These are phyloP conservation scores for Pipra filicauda DNA, from an alignment of 2,113 vertebrate genomes.

Conservation along the genomic window DNA sequence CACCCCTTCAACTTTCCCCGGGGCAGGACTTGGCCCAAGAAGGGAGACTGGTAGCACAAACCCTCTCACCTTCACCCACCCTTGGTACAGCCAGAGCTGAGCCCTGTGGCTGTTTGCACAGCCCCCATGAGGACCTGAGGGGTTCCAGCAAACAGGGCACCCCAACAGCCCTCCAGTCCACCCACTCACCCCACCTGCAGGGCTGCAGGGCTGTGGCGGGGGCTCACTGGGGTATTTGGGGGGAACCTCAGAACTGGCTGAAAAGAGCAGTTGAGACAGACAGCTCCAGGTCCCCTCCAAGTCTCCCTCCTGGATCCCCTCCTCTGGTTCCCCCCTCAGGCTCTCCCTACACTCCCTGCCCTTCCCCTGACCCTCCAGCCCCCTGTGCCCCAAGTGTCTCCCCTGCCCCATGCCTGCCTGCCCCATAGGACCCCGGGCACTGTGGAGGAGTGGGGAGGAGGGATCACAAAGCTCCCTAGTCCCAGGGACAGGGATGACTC, in stretches of 20 bases:
- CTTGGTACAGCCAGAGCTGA: not conserved
- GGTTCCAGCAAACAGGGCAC: not conserved
- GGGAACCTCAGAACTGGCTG: not conserved
- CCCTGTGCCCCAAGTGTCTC: not conserved
- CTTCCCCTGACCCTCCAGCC: not conserved
- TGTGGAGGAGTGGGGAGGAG: not conserved
- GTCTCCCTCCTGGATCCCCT: not conserved
- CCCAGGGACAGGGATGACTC: not conserved
- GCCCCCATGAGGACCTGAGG: rapidly evolving
- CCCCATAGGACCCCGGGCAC: rapidly evolving
- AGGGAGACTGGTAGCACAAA: not conserved
- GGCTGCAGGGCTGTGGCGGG: not conserved
- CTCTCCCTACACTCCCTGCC: not conserved
- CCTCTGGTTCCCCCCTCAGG: not conserved
- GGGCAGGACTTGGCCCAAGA: not conserved
- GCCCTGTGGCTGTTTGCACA: not conserved
- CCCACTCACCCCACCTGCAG: not conserved
- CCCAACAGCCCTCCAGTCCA: not conserved
- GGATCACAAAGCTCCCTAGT: not conserved
- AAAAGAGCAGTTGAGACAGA: not conserved
- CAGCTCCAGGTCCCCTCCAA: not conserved
- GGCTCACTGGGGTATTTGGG: not conserved
- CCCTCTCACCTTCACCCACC: not conserved
- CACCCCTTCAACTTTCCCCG: rapidly evolving
- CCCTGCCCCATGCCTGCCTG: rapidly evolving